Percentiles rank a stretch among this genome's conserved stretches.
phyloP scores from a whole-genome alignment of 1,140 invertebrate species.

The Drosophila nannoptera region DNA sequence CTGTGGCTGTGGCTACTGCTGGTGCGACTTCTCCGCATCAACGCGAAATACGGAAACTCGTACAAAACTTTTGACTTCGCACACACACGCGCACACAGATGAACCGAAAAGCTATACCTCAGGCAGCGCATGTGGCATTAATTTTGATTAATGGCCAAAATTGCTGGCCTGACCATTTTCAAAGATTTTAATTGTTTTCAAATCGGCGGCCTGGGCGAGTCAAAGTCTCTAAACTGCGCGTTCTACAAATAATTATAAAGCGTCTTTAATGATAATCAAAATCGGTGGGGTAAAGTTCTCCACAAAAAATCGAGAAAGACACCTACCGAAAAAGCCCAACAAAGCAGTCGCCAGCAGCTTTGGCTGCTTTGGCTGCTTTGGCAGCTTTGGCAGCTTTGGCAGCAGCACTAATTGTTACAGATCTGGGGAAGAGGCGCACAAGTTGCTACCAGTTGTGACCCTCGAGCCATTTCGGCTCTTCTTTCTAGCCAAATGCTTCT shows the following conservation, averaged over 20 bases:
- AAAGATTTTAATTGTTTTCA: slow-evolving; percentile 74
- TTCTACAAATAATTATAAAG: slow-evolving; percentile 78
- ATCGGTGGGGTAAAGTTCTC: not conserved
- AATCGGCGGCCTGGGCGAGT: slow-evolving; percentile 69
- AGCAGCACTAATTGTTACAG: slow-evolving; percentile 76
- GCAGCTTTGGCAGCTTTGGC: slow-evolving; percentile 44
- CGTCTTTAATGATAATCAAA: slow-evolving; percentile 70
- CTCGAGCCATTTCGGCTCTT: slow-evolving; percentile 38
- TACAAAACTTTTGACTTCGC: slow-evolving; percentile 31
- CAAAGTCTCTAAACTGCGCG: slow-evolving; percentile 49
- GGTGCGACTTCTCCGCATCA: slow-evolving; percentile 12
- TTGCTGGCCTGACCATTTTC: slow-evolving; percentile 66
- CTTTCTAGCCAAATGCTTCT: slow-evolving; percentile 21
- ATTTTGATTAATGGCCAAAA: slow-evolving; percentile 78
- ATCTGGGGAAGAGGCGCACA: slow-evolving; percentile 64
- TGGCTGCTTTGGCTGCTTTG: slow-evolving; percentile 51
- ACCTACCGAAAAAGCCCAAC: slow-evolving; percentile 55
- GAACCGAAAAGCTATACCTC: slow-evolving; percentile 13
- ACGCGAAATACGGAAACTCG: slow-evolving; percentile 71
- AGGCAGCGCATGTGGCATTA: slow-evolving; percentile 72
- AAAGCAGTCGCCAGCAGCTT: slow-evolving; percentile 48
- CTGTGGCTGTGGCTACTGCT: not conserved
- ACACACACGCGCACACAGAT: slow-evolving; percentile 41
- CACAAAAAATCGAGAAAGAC: not conserved
- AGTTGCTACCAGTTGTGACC: slow-evolving; percentile 72